Base-by-base conservation (phyloP, 2,113 vertebrate species). In the Otis tarda region DNA sequence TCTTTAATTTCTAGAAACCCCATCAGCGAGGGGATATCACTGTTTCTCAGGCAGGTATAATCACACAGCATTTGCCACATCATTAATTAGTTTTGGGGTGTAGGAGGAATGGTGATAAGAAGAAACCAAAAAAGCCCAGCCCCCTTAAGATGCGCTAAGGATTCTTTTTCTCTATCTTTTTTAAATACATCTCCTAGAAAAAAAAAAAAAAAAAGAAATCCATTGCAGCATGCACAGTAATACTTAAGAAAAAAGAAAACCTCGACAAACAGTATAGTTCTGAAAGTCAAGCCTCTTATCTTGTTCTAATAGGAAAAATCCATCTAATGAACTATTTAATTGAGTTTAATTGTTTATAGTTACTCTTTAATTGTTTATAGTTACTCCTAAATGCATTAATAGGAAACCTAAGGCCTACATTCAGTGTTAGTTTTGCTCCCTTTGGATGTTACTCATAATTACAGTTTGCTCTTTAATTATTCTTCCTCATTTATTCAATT, bases 381-480 rank as follows among this genome's bases (percentile, higher is more conserved):
- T 93, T 97, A 97, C 96, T 98, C 96, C 89, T 98, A 97, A 97
- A 97, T 71, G 31, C 64, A 92, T 57, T 97, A 95, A 95, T 90
- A 97, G 85, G 93, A 98, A 97, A 93, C 89, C 76, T 78, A 97
- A 95, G 80, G 33, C 64, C 79, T 93, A 69, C 30, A 90, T 75
- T 96, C 95, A 94, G 20, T 90, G 82, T 53, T 96, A 92, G 71
- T 86, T 96, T 97, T 97, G 30, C 33, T 98, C 97, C 97, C 97
- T 97, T 97, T 95, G 94, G 97, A 96, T 97, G 79, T 96, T 95
- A 77, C 67, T 97, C 87, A 96, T 98, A 98, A 98, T 98, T 98
- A 97, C 84, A 97, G 77, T 97, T 97, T 97, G 83, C 59, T 96
- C 63, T 97, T 97, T 97, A 98, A 98, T 98, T 98, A 98, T 97